Percentiles rank a stretch among this genome's conserved stretches.
These are phyloP conservation scores for Paralinhomoeus sp. DNA, from an alignment of 2,888 invertebrate genomes.

Conservation along the genomic window DNA sequence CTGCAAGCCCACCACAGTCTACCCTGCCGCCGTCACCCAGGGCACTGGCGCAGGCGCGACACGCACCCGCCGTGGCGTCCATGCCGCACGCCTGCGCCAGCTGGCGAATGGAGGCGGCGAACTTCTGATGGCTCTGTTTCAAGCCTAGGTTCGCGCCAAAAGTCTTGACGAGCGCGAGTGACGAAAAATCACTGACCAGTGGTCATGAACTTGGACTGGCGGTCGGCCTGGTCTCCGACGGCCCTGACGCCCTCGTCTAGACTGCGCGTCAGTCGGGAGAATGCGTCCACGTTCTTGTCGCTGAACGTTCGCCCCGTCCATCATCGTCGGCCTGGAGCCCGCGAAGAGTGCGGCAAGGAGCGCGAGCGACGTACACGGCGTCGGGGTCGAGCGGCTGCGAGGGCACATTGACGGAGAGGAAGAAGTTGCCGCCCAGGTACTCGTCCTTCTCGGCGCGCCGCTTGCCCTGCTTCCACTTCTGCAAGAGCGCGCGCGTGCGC, in stretches of 20 bases:
- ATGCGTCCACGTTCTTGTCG: constrained; percentile 61
- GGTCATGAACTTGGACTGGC: constrained; percentile 65
- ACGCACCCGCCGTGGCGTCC: background rate
- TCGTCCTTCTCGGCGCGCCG: constrained; percentile 80
- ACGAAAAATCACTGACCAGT: constrained; percentile 39
- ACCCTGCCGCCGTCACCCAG: constrained; percentile 1
- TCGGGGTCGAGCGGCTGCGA: constrained; percentile 42
- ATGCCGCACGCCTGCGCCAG: no score
- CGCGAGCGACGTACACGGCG: constrained; percentile 31
- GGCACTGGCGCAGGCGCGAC: constrained; percentile 1
- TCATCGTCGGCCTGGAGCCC: no score
- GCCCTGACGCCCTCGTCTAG: constrained; percentile 69
- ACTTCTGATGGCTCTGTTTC: no score
- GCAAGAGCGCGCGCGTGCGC: no score
- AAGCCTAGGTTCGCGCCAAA: no score
- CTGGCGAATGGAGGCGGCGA: no score
- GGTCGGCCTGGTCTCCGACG: constrained; percentile 51
- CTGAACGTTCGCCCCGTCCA: no score
- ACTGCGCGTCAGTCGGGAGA: constrained; percentile 52
- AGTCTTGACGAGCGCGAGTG: no score
- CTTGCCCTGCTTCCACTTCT: constrained; percentile 81
- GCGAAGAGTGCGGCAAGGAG: no score
- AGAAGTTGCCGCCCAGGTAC: constrained; percentile 65
- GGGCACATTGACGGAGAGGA: constrained; percentile 63
- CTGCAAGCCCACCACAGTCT: constrained; percentile 3